These are phyloP conservation scores for Volucella bombylans DNA, from an alignment of 2,888 invertebrate genomes.

Conservation along the genomic window DNA sequence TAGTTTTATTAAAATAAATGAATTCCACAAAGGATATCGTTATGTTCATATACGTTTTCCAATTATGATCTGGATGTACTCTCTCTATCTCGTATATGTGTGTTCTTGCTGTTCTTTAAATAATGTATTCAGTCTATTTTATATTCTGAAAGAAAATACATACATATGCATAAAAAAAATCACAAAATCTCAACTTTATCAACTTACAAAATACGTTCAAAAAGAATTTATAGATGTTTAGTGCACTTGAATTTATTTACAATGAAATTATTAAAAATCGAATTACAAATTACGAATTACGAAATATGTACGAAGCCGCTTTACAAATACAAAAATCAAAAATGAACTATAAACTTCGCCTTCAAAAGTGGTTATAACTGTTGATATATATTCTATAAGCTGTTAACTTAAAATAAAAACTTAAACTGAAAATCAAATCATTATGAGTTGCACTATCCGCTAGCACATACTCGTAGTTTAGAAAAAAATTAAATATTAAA, in stretches of 20 bases:
- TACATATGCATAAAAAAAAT: conserved; percentile 22
- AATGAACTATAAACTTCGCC: conserved; percentile 40
- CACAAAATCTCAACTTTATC: conserved; percentile 32
- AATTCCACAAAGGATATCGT: conserved; percentile 66
- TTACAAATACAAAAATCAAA: conserved; percentile 39
- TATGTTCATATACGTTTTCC: conserved; percentile 54
- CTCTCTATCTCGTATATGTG: conserved; percentile 57
- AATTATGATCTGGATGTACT: conserved; percentile 70
- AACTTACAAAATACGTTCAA: too few species aligned
- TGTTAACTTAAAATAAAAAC: conserved; percentile 31
- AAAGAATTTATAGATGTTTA: conserved; percentile 68
- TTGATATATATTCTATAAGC: conserved; percentile 67
- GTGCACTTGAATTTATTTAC: conserved; percentile 63
- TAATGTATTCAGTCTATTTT: conserved; percentile 63
- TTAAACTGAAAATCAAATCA: conserved; percentile 30
- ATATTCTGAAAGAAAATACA: conserved; percentile 46
- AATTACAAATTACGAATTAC: conserved; percentile 22
- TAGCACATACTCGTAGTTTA: conserved; percentile 37
- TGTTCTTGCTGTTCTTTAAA: conserved; percentile 68
- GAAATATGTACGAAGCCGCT: conserved; percentile 48
- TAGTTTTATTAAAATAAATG: conserved; percentile 20
- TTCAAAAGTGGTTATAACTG: conserved; percentile 62
- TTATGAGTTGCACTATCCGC: conserved; percentile 38
- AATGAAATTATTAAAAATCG: conserved; percentile 35
- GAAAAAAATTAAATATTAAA: conserved; percentile 23